Conservation (phyloP, 2,888 invertebrate genomes). For the Marasmarcha lunaedactyla region DNA sequence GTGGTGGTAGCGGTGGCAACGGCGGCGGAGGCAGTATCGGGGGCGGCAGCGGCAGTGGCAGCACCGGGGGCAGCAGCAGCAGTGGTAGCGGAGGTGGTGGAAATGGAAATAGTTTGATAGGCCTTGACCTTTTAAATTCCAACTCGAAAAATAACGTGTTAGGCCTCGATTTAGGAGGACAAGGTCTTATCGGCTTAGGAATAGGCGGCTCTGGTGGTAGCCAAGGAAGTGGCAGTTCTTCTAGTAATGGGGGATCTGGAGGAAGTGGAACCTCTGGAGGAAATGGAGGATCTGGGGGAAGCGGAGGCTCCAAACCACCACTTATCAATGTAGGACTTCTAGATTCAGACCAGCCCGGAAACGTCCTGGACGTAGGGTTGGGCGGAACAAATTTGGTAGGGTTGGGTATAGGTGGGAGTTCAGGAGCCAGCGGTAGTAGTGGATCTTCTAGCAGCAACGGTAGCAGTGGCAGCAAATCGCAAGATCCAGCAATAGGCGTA, state of each 20-base stretch:
- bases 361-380: too few species aligned
- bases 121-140: constrained; percentile 14
- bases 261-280: constrained; percentile 2
- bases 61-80: constrained; percentile 8
- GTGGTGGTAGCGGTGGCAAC: background rate
- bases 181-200: constrained; percentile 14
- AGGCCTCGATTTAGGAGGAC: constrained; percentile 12
- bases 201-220: constrained; percentile 6
- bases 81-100: constrained; percentile 12
- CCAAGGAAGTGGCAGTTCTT: background rate
- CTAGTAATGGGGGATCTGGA: constrained; percentile 2
- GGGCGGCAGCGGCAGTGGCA: constrained; percentile 8
- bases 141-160: constrained; percentile 6
- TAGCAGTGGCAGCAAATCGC: too few species aligned
- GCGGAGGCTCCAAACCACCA: too few species aligned
- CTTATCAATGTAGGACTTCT: too few species aligned
- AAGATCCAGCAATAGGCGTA: too few species aligned
- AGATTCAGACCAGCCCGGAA: too few species aligned
- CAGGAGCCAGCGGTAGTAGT: too few species aligned
- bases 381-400: too few species aligned
- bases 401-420: too few species aligned
- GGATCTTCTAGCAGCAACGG: too few species aligned
- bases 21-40: background rate
- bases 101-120: constrained; percentile 2
- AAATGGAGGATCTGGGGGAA: background rate